Evolutionary conservation across 2,888 invertebrate species (phyloP), one percentile per base, ranked within the genome.

Genomic region (Conistra vaccinii): DNA sequence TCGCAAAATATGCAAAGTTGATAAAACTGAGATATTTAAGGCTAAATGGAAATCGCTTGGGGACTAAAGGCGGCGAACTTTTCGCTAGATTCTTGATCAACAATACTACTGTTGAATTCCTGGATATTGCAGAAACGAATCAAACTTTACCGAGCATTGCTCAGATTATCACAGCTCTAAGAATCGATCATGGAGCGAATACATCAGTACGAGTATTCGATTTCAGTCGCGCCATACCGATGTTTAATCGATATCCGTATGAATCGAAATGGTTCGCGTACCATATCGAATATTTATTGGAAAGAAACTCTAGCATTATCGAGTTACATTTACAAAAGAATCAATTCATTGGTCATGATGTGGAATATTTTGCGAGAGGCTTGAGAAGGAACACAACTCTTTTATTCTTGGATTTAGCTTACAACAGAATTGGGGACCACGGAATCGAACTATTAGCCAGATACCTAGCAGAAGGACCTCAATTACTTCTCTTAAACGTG

Each of bases 291-390:
- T 92, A 91, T 68, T 85, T 96, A 7, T 86, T 96, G 0, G 93
- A 94, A 89, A 90, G 91, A 57, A 96, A 96, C 63, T 85, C 85
- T 58, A 93, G 92, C 6, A 92, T 97, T 51, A 92, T 95, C 0
- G 97, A 97, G 85, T 88, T 97, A 20, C 97, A 97, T 91, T 90
- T 97, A 39, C 97, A 97, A 88, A 97, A 97, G 85, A 97, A 97
- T 82, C 93, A 96, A 87, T 96, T 97, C 53, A 95, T 96, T 23
- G 96, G 97, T 0, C 97, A 97, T 75, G 97, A 97, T 85, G 91
- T 97, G 58, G 97, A 97, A 81, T 95, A 95, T 73, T 91, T 97
- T 75, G 89, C 96, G 7, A 88, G 95, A 62, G 97, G 97, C 10
- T 91, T 97, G 63, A 89, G 92, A 23, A 84, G 87, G 1, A 97